phyloP scores from a whole-genome alignment of 2,888 invertebrate genomes.

The Petrolisthes manimaculis region DNA sequence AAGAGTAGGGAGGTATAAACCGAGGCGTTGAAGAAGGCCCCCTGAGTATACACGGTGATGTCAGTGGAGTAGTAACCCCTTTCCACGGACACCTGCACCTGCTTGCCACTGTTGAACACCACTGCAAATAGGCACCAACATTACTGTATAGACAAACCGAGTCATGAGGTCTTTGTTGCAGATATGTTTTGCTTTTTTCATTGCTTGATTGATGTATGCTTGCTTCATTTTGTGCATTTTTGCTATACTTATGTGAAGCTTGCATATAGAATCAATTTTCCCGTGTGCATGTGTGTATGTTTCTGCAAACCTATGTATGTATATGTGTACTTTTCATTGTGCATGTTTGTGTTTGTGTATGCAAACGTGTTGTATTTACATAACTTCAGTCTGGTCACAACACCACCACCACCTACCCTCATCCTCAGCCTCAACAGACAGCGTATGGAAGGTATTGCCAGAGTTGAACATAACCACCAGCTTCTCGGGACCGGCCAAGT shows the following conservation, averaged over 20 bases:
- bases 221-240: too few species aligned
- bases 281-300: too few species aligned
- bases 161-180: too few species aligned
- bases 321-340: too few species aligned
- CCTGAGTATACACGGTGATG: constrained; percentile 76
- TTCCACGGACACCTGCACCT: constrained; percentile 89
- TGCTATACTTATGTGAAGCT: too few species aligned
- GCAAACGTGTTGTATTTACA: too few species aligned
- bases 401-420: constrained; percentile 22
- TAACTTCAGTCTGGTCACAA: background rate
- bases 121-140: constrained; percentile 7
- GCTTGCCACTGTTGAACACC: constrained; percentile 79
- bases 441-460: constrained; percentile 80
- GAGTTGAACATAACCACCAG: constrained; percentile 88
- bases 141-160: too few species aligned
- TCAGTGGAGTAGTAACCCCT: constrained; percentile 80
- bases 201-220: too few species aligned
- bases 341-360: too few species aligned
- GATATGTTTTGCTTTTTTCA: too few species aligned
- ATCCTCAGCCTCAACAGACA: constrained; percentile 79
- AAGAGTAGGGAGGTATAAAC: constrained; percentile 79
- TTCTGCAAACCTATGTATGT: too few species aligned
- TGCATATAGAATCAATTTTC: too few species aligned
- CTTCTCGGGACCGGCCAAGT: constrained; percentile 82
- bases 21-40: constrained; percentile 80